phyloP scores from a whole-genome alignment of 2,888 invertebrate genomes.

The Cotesia congregata region DNA sequence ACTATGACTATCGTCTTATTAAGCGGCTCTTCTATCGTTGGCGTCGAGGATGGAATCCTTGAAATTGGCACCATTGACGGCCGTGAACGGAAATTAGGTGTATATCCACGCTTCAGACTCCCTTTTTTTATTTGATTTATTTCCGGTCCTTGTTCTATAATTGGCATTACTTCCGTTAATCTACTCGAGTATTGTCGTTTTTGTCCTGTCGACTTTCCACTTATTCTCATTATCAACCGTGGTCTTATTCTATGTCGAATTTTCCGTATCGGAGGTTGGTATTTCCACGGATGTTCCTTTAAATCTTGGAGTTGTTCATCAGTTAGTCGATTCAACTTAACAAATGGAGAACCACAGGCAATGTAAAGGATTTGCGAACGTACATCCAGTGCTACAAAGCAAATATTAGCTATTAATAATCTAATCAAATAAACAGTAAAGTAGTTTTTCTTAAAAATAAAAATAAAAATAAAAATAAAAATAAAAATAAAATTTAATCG shows the following conservation, averaged over 20 bases:
- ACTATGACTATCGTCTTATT: slow-evolving; percentile 66
- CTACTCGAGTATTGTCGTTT: slow-evolving; percentile 2
- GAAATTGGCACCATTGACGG: slow-evolving; percentile 29
- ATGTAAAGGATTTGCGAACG: slow-evolving; percentile 72
- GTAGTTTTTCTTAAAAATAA: background rate
- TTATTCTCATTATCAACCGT: slow-evolving; percentile 44
- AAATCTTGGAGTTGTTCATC: slow-evolving; percentile 69
- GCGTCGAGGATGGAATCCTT: background rate
- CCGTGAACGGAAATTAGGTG: slow-evolving; percentile 23
- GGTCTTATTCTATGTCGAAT: slow-evolving; percentile 47
- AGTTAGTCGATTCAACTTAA: slow-evolving; percentile 71
- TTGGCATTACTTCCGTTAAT: background rate
- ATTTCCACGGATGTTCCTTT: slow-evolving; percentile 55
- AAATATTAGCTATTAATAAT: slow-evolving; percentile 3
- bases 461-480: too few species aligned
- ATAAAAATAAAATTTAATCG: background rate
- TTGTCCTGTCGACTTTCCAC: background rate
- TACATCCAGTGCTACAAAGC: slow-evolving; percentile 58
- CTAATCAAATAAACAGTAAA: slow-evolving; percentile 24
- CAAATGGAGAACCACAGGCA: slow-evolving; percentile 72
- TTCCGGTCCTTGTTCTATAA: background rate
- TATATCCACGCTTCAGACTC: background rate
- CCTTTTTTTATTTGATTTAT: background rate
- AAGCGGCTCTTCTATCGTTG: slow-evolving; percentile 29
- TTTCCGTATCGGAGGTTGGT: slow-evolving; percentile 49